A percentile compares a stretch with the other conserved stretches of the same genome.
These are phyloP conservation scores for Podarcis muralis DNA, from an alignment of 2,113 vertebrate genomes.

Conservation along the genomic window DNA sequence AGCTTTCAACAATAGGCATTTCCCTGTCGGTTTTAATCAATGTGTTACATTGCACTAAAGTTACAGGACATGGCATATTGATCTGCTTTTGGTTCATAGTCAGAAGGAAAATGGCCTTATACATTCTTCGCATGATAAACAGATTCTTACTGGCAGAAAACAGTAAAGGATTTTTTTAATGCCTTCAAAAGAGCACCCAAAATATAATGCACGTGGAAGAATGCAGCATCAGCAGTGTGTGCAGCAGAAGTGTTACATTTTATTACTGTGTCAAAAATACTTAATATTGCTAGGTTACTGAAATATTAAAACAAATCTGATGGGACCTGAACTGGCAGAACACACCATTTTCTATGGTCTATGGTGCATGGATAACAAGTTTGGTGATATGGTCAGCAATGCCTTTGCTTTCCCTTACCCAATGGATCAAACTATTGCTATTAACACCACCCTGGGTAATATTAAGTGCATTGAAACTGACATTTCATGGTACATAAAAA, in stretches of 20 bases:
- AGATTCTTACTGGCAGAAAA: conserved; percentile 1
- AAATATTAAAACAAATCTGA: background rate
- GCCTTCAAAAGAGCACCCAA: conserved; percentile 2
- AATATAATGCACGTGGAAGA: background rate
- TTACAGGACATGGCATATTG: conserved; percentile 30
- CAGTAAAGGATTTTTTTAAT: background rate
- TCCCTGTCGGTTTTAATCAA: conserved; percentile 52
- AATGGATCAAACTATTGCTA: background rate
- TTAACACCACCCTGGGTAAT: background rate
- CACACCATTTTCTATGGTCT: background rate
- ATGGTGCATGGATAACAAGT: background rate
- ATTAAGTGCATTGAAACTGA: background rate
- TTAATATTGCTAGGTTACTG: background rate
- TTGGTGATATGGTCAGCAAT: background rate
- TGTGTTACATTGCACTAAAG: background rate
- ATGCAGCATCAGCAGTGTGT: background rate
- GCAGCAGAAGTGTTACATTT: background rate
- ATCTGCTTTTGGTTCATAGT: conserved; percentile 22
- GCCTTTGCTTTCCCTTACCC: background rate
- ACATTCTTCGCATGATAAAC: conserved; percentile 40
- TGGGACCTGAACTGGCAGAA: background rate
- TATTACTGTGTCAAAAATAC: background rate
- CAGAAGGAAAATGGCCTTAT: conserved; percentile 35
- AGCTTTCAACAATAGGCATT: conserved; percentile 62
- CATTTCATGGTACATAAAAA: background rate